These are phyloP conservation scores for Bactericera cockerelli DNA, from an alignment of 1,140 invertebrate species.

Conservation along the genomic window DNA sequence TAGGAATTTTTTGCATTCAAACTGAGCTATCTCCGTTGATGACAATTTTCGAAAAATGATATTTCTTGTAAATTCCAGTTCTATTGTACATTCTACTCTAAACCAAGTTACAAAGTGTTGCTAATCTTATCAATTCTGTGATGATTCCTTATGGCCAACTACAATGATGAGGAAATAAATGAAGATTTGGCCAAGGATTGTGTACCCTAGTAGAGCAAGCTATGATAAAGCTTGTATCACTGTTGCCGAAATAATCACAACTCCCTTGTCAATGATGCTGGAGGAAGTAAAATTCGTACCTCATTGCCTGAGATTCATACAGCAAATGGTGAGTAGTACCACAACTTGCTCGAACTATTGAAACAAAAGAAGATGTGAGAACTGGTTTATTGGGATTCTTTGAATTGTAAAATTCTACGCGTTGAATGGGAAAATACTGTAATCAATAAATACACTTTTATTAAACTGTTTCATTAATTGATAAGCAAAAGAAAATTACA, in stretches of 20 bases:
- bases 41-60: neutral
- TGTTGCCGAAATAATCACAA: neutral
- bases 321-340: too few relatives aligned
- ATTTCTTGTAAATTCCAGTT: slow-evolving; percentile 29
- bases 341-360: too few relatives aligned
- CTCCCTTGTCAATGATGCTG: neutral
- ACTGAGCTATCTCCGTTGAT: too few relatives aligned
- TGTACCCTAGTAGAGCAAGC: neutral
- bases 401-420: too few relatives aligned
- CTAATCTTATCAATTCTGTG: slow-evolving; percentile 73
- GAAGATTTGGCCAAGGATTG: neutral
- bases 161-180: neutral
- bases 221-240: neutral
- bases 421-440: too few relatives aligned
- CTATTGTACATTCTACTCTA: slow-evolving; percentile 53
- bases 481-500: too few relatives aligned
- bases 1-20: too few relatives aligned
- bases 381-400: too few relatives aligned
- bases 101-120: slow-evolving; percentile 73
- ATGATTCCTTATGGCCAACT: slow-evolving; percentile 49
- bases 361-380: too few relatives aligned
- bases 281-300: neutral
- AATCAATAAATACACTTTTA: too few relatives aligned
- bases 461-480: too few relatives aligned
- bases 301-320: neutral